phyloP scores from a whole-genome alignment of 2,113 vertebrate genomes.

The Crotophaga sulcirostris region DNA sequence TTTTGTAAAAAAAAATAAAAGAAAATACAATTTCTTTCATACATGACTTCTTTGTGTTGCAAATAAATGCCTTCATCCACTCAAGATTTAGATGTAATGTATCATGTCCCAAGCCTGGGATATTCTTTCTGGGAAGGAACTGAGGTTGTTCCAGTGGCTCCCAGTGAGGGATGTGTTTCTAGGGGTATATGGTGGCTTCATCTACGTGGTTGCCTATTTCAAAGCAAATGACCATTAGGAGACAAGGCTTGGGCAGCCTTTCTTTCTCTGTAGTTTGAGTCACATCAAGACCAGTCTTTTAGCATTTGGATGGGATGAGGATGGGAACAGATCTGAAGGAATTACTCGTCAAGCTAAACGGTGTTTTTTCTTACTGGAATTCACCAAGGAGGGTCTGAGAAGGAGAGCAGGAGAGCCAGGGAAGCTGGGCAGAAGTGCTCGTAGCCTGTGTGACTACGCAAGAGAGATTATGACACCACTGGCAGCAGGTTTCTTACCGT shows the following conservation, averaged over 20 bases:
- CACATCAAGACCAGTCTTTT: not conserved
- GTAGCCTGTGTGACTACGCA: not conserved
- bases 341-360: not conserved
- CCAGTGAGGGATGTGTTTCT: not conserved
- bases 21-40: constrained; percentile 22
- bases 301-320: not conserved
- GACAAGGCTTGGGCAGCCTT: not conserved
- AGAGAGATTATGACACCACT: not conserved
- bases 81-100: not conserved
- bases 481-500: fast-evolving
- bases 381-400: not conserved
- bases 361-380: not conserved
- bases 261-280: not conserved
- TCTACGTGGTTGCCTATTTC: fast-evolving
- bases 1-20: constrained; percentile 79
- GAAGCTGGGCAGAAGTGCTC: not conserved
- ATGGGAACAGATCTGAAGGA: not conserved
- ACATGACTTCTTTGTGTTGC: not conserved
- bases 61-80: not conserved
- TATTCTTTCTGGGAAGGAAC: not conserved
- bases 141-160: not conserved
- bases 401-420: not conserved
- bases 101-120: not conserved
- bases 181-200: not conserved
- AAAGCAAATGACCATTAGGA: not conserved